Conservation (phyloP, 2,797 vertebrate species). For the Sardinella longiceps region DNA sequence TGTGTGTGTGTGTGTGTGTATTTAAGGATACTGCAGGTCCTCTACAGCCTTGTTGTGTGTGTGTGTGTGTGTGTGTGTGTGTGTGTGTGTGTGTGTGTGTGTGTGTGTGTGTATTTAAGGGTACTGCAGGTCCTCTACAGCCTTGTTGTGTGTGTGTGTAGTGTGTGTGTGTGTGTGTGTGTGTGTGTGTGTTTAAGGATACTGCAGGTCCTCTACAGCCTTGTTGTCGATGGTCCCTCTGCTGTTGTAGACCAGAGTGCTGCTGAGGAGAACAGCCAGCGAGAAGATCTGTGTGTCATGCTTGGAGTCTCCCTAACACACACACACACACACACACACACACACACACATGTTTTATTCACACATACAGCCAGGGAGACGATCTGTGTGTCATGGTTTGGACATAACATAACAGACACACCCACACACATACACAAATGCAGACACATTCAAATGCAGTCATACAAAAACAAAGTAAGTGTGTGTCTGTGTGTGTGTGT, state of each 20-base stretch:
- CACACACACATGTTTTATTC: neutral
- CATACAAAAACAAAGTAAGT: too few species aligned
- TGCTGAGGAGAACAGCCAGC: conserved; percentile 64
- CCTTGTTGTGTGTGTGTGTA: neutral
- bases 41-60: too few species aligned
- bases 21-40: too few species aligned
- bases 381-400: conserved; percentile 63
- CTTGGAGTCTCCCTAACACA: conserved; percentile 60
- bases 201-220: conserved; percentile 63
- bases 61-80: too few species aligned
- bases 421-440: neutral
- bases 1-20: too few species aligned
- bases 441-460: too few species aligned
- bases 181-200: conserved; percentile 57
- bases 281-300: conserved; percentile 65
- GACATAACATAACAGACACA: neutral
- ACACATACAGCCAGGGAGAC: conserved; percentile 62
- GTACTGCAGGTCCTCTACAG: too few species aligned
- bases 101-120: too few species aligned
- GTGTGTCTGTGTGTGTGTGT: too few species aligned
- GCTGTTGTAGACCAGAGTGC: conserved; percentile 67
- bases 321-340: conserved; percentile 17
- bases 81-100: neutral
- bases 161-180: too few species aligned
- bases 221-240: conserved; percentile 62